Conservation (phyloP, 92 coral and sea anemone genomes). For the Phenganax marumi region DNA sequence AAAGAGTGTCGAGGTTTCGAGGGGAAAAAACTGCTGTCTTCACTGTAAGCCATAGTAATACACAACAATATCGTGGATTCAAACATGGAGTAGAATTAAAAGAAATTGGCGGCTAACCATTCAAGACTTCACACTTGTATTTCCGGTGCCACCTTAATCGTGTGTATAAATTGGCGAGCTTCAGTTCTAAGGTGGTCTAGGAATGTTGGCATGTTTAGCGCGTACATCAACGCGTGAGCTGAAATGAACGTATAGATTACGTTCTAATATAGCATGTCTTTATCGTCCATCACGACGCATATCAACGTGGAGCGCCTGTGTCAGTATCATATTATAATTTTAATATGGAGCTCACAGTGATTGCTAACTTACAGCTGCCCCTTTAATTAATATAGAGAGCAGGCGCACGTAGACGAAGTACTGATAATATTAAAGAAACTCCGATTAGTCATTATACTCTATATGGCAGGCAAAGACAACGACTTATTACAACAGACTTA, state of each 20-base stretch:
- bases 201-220: conserved; percentile 8
- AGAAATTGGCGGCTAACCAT: too few species aligned
- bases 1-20: too few species aligned
- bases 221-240: conserved; percentile 35
- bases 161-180: too few species aligned
- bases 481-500: neutral
- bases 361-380: conserved; percentile 19
- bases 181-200: neutral
- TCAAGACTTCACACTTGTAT: too few species aligned
- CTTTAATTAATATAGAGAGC: conserved; percentile 18
- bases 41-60: too few species aligned
- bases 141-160: too few species aligned
- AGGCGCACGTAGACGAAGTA: neutral
- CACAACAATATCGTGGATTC: too few species aligned
- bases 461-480: neutral
- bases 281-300: conserved; percentile 43
- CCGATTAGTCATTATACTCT: too few species aligned
- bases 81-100: too few species aligned
- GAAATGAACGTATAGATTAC: conserved; percentile 30
- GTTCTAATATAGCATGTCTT: conserved; percentile 32
- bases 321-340: conserved; percentile 37
- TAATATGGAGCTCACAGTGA: conserved; percentile 32
- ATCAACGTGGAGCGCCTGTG: conserved; percentile 38
- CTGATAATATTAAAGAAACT: neutral
- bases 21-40: too few species aligned